A percentile compares a stretch with the other conserved stretches of the same genome.
phyloP scores from a whole-genome alignment of 2,797 vertebrate species.

The Poeciliopsis paucimaculata region DNA sequence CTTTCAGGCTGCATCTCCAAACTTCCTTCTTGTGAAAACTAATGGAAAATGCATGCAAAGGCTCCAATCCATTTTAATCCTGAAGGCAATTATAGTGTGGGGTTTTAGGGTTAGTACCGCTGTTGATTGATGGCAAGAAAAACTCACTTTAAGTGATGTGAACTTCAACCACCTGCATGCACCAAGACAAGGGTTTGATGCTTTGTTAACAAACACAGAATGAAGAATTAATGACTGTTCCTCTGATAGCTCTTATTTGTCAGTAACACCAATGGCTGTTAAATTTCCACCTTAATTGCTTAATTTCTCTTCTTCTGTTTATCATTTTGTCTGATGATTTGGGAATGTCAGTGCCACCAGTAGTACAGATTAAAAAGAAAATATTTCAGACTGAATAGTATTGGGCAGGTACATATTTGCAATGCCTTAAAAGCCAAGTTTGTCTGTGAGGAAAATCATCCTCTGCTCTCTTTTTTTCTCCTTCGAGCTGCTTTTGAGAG shows the following conservation, averaged over 20 bases:
- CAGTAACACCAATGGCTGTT: constrained; percentile 60
- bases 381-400: constrained; percentile 38
- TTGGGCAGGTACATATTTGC: constrained; percentile 69
- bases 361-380: constrained; percentile 12
- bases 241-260: constrained; percentile 56
- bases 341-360: constrained; percentile 15
- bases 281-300: constrained; percentile 58
- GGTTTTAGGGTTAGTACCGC: constrained; percentile 82
- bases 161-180: constrained; percentile 76
- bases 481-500: constrained; percentile 68
- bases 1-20: constrained; percentile 62
- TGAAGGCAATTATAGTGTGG: constrained; percentile 80
- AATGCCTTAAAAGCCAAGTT: constrained; percentile 65
- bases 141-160: constrained; percentile 77
- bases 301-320: constrained; percentile 66
- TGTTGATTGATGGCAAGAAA: constrained; percentile 81
- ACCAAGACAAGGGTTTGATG: constrained; percentile 59
- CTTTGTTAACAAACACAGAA: constrained; percentile 67
- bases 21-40: constrained; percentile 70
- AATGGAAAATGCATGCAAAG: constrained; percentile 79
- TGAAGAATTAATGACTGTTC: constrained; percentile 65
- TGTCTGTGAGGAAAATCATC: constrained; percentile 68
- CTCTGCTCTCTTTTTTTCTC: constrained; percentile 52
- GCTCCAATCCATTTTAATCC: constrained; percentile 83
- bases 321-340: constrained; percentile 20